Base-by-base conservation (phyloP, 2,797 vertebrate genomes). In the Allobates femoralis region DNA sequence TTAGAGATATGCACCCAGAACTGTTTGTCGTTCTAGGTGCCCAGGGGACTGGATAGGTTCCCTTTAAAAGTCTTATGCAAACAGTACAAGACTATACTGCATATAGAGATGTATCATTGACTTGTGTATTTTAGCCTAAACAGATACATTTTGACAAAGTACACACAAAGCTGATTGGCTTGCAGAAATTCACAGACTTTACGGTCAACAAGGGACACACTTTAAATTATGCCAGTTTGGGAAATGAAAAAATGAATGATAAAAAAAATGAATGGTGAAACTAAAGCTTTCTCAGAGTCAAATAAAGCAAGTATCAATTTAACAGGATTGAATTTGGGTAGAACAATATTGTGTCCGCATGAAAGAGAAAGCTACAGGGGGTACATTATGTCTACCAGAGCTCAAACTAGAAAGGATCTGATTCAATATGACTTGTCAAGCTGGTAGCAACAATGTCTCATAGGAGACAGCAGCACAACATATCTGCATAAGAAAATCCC, bases 391-490 rank as follows among this genome's bases (percentile, higher is more conserved):
- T 76, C 46, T 75, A 30, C 74, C 60, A 16, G 32, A 67, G 58
- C 83, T 66, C 58, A 77, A 34, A 84, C 74, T 51, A n/a, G 37
- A 79, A 77, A 46, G 50, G n/a, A 76, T 85, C 66, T 55, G 28
- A 81, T 85, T 88, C 71, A 79, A 55, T 37, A 77, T 67, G 76
- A 75, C 83, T 81, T 88, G 78, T 81, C 83, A 88, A 85, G 82
- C 86, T 85, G 77, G 55, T 85, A 69, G 79, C 77, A 81, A 88
- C 78, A 85, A 81, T 85, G 58, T 85, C 82, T 81, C 82, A 84
- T 21, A 76, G 67, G 67, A 87, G 77, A 87, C 82, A 87, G 77
- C 77, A 94, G 94, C 92, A 93, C 92, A 95, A 93, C 93, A 92
- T 89, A 90, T 90, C 90, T 90, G 88, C 93, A 85, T 84, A 75